Evolutionary conservation across 2,113 vertebrate species (phyloP).

Genomic region (Carlito syrichta): DNA sequence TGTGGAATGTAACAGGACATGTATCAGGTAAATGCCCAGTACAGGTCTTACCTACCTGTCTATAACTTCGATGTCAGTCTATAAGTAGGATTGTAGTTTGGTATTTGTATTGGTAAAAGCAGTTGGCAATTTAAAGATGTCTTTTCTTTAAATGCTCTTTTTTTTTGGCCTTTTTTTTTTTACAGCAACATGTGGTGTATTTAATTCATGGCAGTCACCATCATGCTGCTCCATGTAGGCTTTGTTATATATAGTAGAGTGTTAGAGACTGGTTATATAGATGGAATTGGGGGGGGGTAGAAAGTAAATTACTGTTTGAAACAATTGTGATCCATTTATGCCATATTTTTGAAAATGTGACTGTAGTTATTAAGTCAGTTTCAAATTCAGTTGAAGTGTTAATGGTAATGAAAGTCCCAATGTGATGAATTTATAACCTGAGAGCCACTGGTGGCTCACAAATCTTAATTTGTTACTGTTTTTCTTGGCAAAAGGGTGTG

Average conservation of each 20-base stretch:
- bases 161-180: neutral
- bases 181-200: conserved; percentile 27
- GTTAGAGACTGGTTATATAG: conserved; percentile 8
- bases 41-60: conserved; percentile 78
- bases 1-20: conserved; percentile 95
- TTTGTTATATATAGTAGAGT: conserved; percentile 37
- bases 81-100: conserved; percentile 86
- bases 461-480: conserved; percentile 65
- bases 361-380: neutral
- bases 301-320: conserved; percentile 19
- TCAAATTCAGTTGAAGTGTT: conserved; percentile 8
- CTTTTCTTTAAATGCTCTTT: conserved; percentile 36
- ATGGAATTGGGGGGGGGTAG: conserved; percentile 9
- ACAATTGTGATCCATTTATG: neutral
- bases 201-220: conserved; percentile 32
- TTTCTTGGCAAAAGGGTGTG: conserved; percentile 49
- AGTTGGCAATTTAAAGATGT: conserved; percentile 49
- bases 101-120: conserved; percentile 82
- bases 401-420: conserved; percentile 76
- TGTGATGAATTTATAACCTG: conserved; percentile 82
- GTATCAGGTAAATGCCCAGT: conserved; percentile 93
- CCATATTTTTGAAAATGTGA: neutral
- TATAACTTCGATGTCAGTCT: conserved; percentile 75
- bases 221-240: conserved; percentile 26
- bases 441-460: conserved; percentile 67